Base-by-base conservation (phyloP, 2,888 invertebrate genomes). In the Xylophagus ater region DNA sequence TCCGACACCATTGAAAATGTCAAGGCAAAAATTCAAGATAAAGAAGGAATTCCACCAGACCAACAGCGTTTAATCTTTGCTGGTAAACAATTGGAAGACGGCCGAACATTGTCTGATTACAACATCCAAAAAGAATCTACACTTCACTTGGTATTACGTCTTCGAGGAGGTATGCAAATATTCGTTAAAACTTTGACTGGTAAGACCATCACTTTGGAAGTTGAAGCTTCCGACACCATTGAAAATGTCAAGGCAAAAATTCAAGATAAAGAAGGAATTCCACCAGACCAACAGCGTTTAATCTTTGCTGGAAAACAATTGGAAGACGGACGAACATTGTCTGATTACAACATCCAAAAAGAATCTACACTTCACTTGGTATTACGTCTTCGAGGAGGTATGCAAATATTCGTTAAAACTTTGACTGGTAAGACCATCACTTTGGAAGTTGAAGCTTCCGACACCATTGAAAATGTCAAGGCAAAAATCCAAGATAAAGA, bases 141-240 rank as follows among this genome's bases (percentile, higher is more conserved):
- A 12, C 37, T 41, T n/a, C 41, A 41, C 18, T 41, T 41, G 34
- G 41, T 41, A n/a, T 37, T 41, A n/a, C 41, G 41, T 41, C 41
- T 41, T 1, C 37, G 41, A 3, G 41, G 41, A n/a, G 41, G 41
- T 34, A 41, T 41, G 41, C 41, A 41, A 28, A 41, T 41, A 33
- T 41, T 41, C 34, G 41, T 41, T 0, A 41, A 41, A 30, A 41
- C 41, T 7, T 37, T 41, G 29, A 41, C 41, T 13, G 41, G 41
- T 10, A 41, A 41, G 19, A 41, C 41, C 29, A 41, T 41, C 28
- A 41, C 41, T 12, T 37, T 41, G 24, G 41, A 41, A 30, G 41
- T 41, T 17, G 41, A 41, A 21, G 34, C 41, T 7, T 41, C 41
- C 1, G 41, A 41, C 23, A 41, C 41, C 19, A 41, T 41, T 13